Percentiles rank a stretch among this genome's conserved stretches.
Conservation (phyloP, 2,888 invertebrate species). For the Caenorhabditis sp. region DNA sequence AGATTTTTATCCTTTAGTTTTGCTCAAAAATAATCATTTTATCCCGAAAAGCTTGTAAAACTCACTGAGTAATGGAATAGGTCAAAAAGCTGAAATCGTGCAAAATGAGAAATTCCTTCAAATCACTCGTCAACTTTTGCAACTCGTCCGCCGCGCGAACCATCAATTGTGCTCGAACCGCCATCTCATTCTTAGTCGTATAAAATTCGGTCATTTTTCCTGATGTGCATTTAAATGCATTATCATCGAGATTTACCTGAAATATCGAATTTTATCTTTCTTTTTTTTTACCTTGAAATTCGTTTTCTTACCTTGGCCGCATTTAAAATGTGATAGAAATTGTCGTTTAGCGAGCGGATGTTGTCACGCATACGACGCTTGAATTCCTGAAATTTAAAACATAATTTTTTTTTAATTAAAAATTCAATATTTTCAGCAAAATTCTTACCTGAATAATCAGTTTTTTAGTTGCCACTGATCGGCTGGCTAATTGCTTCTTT, state of each 20-base stretch:
- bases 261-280: too few relatives aligned
- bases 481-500: conserved; percentile 36
- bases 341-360: conserved; percentile 95
- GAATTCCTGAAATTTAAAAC: conserved; percentile 82
- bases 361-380: conserved; percentile 92
- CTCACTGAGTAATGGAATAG: conserved; percentile 80
- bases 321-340: conserved; percentile 83
- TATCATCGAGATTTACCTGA: conserved; percentile 60
- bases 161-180: conserved; percentile 63
- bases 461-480: conserved; percentile 79
- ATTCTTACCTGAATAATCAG: conserved; percentile 79
- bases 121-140: conserved; percentile 94
- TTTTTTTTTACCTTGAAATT: too few relatives aligned
- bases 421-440: too few relatives aligned
- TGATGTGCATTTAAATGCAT: conserved; percentile 49
- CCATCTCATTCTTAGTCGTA: conserved; percentile 58
- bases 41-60: too few relatives aligned
- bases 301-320: conserved; percentile 56
- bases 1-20: too few relatives aligned
- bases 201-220: conserved; percentile 63
- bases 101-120: conserved; percentile 94
- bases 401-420: not conserved
- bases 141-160: conserved; percentile 94
- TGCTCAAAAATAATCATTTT: too few relatives aligned
- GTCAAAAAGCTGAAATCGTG: conserved; percentile 98